These are phyloP conservation scores for Camptogramma bilineatum DNA, from an alignment of 2,888 invertebrate species.

Conservation along the genomic window DNA sequence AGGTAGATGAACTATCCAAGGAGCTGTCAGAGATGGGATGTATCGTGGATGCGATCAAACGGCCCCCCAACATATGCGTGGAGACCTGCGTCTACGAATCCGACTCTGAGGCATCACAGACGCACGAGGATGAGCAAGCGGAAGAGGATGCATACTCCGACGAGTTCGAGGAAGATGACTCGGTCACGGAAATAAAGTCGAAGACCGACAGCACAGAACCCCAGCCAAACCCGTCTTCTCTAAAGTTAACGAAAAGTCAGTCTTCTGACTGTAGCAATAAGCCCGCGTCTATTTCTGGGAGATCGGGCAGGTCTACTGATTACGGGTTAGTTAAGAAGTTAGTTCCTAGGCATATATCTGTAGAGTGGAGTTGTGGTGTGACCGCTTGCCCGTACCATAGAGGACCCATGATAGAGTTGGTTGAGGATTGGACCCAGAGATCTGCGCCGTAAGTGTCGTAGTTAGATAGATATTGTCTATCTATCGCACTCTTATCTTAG, in stretches of 20 bases:
- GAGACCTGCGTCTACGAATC: conserved; percentile 74
- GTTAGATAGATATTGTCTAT: not conserved
- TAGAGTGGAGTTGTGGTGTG: conserved; percentile 29
- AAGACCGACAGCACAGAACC: conserved; percentile 49
- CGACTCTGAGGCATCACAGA: conserved; percentile 54
- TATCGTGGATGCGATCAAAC: conserved; percentile 73
- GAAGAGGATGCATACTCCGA: conserved; percentile 76
- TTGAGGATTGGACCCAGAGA: conserved; percentile 19
- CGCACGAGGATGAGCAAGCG: conserved; percentile 40
- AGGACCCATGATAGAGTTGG: conserved; percentile 15
- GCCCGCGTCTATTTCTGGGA: conserved; percentile 62
- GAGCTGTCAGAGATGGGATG: conserved; percentile 80
- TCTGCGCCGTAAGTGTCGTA: conserved; percentile 27
- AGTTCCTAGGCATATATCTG: conserved; percentile 20
- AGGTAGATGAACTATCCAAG: conserved; percentile 75
- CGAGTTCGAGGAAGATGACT: conserved; percentile 74
- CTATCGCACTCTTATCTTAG: not conserved
- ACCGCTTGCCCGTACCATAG: conserved; percentile 22
- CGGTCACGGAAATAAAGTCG: conserved; percentile 52
- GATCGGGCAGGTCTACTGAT: conserved; percentile 70
- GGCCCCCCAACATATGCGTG: conserved; percentile 75
- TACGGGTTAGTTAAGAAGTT: conserved; percentile 63
- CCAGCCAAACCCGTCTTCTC: conserved; percentile 48
- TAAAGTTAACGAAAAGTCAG: conserved; percentile 70
- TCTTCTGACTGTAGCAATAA: conserved; percentile 63